Base-by-base conservation (phyloP, 2,888 invertebrate species). In the Aplocera efformata region DNA sequence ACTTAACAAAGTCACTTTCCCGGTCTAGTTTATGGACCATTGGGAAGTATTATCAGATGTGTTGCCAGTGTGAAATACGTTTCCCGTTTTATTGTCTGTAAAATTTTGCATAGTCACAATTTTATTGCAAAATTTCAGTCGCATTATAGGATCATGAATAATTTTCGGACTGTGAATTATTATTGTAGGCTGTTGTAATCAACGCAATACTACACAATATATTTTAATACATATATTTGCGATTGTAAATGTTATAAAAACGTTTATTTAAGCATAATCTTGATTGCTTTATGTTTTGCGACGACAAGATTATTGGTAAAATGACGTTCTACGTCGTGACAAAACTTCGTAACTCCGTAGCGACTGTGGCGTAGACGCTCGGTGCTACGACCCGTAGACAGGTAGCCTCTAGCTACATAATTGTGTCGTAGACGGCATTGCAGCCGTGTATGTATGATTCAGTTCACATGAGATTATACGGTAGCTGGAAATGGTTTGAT, bases 11-110 rank as follows among this genome's bases (percentile, higher is more conserved):
- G 63, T 67, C 62, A 63, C 67, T 71, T 71, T 67, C 61, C 65
- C 53, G 50, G 53, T 48, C 57, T 61, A 62, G 59, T 70, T 67
- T 70, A 63, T 60, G 61, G 56, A 54, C 73, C 67, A 63, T 57
- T 59, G 73, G 71, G 74, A 71, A 60, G 64, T 71, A 63, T 70
- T 77, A 74, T 78, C 72, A 58, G 60, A 61, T 60, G 56, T 65
- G 64, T 58, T 59, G 60, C 58, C 56, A 59, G 51, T 50, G 58
- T 58, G 60, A 67, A 71, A 64, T 68, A 64, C 54, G 56, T 53
- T 46, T 45, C 39, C 38, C 45, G 50, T 53, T 57, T 58, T 55
- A 58, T 58, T 66, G 33, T 43, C 42, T 40, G 36, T 45, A 5
- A 3, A 17, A 17, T 3, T 3, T 17, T 17, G 35, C 10, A 8